Evolutionary conservation across 2,113 vertebrate species (phyloP).

Genomic region (Ranitomeya imitator): DNA sequence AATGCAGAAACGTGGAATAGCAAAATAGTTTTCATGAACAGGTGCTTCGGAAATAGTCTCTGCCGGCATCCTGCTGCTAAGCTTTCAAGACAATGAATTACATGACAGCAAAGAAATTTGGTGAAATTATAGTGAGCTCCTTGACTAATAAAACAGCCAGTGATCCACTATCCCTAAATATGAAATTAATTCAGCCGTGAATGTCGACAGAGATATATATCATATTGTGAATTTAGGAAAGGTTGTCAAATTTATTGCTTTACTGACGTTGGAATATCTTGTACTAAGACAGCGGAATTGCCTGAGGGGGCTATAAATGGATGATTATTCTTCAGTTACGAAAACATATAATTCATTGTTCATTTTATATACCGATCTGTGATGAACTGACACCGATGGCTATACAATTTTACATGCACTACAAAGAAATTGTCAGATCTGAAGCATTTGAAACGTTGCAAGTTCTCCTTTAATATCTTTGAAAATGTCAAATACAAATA

Average conservation of each 20-base stretch:
- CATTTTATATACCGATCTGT: slow-evolving; percentile 3
- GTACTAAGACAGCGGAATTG: neutral
- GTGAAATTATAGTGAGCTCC: slow-evolving; percentile 32
- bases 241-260: slow-evolving; percentile 32
- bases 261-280: slow-evolving; percentile 43
- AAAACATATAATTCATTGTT: slow-evolving; percentile 24
- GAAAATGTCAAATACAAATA: slow-evolving; percentile 22
- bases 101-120: slow-evolving; percentile 26
- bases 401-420: slow-evolving; percentile 8
- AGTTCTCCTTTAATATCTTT: neutral
- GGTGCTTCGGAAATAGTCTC: slow-evolving; percentile 53
- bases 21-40: slow-evolving; percentile 33
- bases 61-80: slow-evolving; percentile 38
- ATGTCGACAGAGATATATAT: slow-evolving; percentile 33
- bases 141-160: slow-evolving; percentile 45
- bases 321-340: neutral
- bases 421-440: slow-evolving; percentile 9
- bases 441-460: neutral
- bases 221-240: slow-evolving; percentile 10
- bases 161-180: slow-evolving; percentile 35
- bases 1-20: neutral
- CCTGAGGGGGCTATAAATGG: slow-evolving; percentile 19
- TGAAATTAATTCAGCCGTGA: slow-evolving; percentile 34
- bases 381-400: slow-evolving; percentile 24
- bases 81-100: slow-evolving; percentile 52